Percentiles rank a stretch among this genome's conserved stretches.
phyloP scores from a whole-genome alignment of 2,888 invertebrate species.

The Crossocerus cetratus region DNA sequence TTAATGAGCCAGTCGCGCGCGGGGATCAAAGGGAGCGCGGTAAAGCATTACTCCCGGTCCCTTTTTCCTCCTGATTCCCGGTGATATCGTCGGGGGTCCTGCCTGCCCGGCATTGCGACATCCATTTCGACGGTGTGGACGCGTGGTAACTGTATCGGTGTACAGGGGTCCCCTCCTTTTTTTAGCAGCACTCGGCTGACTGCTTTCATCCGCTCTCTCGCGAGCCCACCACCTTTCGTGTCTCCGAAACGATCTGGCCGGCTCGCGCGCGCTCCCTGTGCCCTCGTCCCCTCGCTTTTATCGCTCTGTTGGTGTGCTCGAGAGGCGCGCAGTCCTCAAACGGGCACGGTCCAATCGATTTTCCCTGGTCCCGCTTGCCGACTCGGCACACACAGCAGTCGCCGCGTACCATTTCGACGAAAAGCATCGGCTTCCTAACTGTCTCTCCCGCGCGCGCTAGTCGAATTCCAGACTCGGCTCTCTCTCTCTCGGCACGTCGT shows the following conservation, averaged over 20 bases:
- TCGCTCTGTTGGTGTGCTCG: slow-evolving; percentile 38
- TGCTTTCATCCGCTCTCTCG: neutral
- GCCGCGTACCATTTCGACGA: slow-evolving; percentile 23
- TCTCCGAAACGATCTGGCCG: slow-evolving; percentile 20
- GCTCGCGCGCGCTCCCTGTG: slow-evolving; percentile 22
- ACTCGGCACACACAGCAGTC: slow-evolving; percentile 46
- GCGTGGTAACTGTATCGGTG: neutral
- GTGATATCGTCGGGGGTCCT: too few relatives aligned
- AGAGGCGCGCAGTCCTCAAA: slow-evolving; percentile 59
- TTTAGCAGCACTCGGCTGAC: neutral
- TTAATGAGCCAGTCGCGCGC: too few relatives aligned
- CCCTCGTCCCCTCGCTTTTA: slow-evolving; percentile 27
- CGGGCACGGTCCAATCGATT: slow-evolving; percentile 62
- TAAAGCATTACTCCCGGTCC: too few relatives aligned
- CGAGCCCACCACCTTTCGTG: slow-evolving; percentile 10
- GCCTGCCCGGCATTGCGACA: neutral
- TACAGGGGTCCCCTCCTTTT: neutral
- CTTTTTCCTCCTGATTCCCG: too few relatives aligned
- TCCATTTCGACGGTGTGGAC: neutral
- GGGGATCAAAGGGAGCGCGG: too few relatives aligned
- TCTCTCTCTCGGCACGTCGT: neutral
- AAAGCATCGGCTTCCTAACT: neutral
- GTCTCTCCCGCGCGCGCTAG: neutral
- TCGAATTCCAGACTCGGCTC: neutral
- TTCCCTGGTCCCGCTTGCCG: slow-evolving; percentile 53